These are phyloP conservation scores for Siderastrea siderea DNA, from an alignment of 92 coral and sea anemone species.

Conservation along the genomic window DNA sequence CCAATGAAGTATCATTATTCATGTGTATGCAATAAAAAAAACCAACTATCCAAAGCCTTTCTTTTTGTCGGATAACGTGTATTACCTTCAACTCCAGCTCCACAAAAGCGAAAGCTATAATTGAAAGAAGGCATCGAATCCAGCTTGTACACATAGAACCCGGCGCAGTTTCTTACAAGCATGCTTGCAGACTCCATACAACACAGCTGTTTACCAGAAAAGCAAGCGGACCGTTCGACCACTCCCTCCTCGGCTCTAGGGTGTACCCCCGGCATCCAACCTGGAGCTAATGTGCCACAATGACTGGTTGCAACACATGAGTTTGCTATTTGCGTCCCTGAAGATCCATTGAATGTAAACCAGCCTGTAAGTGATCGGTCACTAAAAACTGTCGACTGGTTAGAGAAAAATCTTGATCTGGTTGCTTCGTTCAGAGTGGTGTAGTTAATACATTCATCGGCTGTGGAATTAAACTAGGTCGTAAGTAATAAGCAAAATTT, in stretches of 20 bases:
- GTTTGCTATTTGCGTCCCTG: constrained; percentile 49
- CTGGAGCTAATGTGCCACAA: constrained; percentile 47
- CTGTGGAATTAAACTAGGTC: background rate
- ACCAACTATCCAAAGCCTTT: no score
- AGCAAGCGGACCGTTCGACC: constrained; percentile 35
- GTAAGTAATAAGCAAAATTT: no score
- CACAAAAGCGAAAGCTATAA: constrained; percentile 35
- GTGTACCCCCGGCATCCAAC: constrained; percentile 57
- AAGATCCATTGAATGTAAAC: constrained; percentile 35
- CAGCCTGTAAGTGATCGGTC: constrained; percentile 30
- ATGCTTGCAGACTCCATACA: constrained; percentile 10
- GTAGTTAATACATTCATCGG: constrained; percentile 32
- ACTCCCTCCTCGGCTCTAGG: constrained; percentile 35
- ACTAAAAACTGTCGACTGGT: background rate
- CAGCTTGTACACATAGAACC: constrained; percentile 46
- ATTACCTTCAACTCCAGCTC: constrained; percentile 38
- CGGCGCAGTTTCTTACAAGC: constrained; percentile 51
- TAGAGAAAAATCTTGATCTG: constrained; percentile 39
- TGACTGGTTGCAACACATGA: constrained; percentile 30
- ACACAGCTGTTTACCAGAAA: constrained; percentile 14
- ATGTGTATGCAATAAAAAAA: no score
- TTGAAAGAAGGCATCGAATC: background rate
- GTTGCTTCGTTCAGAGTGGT: background rate
- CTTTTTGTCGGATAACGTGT: no score
- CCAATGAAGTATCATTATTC: no score